These are phyloP conservation scores for Hermetia illucens DNA, from an alignment of 1,140 invertebrate genomes.

Conservation along the genomic window DNA sequence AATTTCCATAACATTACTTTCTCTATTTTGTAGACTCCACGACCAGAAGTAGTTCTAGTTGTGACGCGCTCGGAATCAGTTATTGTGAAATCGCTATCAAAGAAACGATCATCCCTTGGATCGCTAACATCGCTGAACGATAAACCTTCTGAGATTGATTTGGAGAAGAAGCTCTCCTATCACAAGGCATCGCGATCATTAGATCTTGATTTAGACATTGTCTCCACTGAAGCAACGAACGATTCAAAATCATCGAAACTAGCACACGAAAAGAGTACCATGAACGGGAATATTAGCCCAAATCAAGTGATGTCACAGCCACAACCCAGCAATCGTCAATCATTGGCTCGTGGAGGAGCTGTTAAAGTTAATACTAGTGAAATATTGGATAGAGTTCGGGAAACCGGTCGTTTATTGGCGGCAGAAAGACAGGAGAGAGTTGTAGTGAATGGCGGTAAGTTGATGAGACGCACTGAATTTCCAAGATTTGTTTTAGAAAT, in stretches of 20 bases:
- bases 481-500: no score
- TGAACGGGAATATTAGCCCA: no score
- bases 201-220: slow-evolving; percentile 26
- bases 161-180: slow-evolving; percentile 23
- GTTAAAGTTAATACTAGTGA: slow-evolving; percentile 27
- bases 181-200: slow-evolving; percentile 27
- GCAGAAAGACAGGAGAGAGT: slow-evolving; percentile 15
- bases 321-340: no score
- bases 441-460: no score
- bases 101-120: slow-evolving; percentile 28
- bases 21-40: slow-evolving; percentile 36
- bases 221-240: slow-evolving; percentile 15
- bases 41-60: slow-evolving; percentile 51
- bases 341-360: slow-evolving; percentile 21
- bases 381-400: slow-evolving; percentile 21
- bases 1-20: slow-evolving; percentile 2
- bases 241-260: background rate
- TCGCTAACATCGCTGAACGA: slow-evolving; percentile 27
- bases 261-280: no score
- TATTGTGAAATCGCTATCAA: slow-evolving; percentile 22
- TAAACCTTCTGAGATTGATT: slow-evolving; percentile 23
- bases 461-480: no score
- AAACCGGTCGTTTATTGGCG: slow-evolving; percentile 23
- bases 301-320: no score
- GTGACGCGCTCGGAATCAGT: slow-evolving; percentile 33